Evolutionary conservation across 1,140 invertebrate genomes (phyloP).

Genomic region (Radopholus similis): DNA sequence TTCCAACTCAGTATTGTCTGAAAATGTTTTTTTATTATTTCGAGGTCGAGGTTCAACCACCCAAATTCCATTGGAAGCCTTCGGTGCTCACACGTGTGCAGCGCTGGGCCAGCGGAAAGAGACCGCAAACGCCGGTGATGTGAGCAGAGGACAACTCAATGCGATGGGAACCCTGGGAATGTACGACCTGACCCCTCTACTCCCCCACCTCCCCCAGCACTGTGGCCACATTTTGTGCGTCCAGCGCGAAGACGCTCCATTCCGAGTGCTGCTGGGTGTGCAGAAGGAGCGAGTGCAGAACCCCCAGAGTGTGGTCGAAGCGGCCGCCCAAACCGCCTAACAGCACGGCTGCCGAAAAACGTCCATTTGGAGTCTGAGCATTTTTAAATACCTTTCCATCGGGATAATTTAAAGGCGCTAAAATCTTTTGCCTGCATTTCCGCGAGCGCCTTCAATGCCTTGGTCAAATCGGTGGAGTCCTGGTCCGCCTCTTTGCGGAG

Average conservation of each 20-base stretch:
- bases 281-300: constrained; percentile 14
- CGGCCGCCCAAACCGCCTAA: constrained; percentile 25
- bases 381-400: not conserved
- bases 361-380: not conserved
- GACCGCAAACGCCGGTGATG: constrained; percentile 16
- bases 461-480: constrained; percentile 24
- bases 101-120: constrained; percentile 20
- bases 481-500: constrained; percentile 14
- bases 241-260: constrained; percentile 5
- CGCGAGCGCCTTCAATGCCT: constrained; percentile 10
- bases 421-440: not conserved
- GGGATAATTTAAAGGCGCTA: not conserved
- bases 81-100: constrained; percentile 6
- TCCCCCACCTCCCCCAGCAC: constrained; percentile 18
- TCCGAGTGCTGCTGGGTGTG: not conserved
- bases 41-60: not conserved
- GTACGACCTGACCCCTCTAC: not conserved
- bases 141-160: not conserved
- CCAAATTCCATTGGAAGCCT: constrained; percentile 24
- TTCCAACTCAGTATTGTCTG: constrained; percentile 13
- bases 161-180: not conserved
- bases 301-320: constrained; percentile 25
- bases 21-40: constrained; percentile 20
- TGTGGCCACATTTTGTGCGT: constrained; percentile 23
- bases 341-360: not conserved